These are phyloP conservation scores for Orchesella cincta DNA, from an alignment of 1,140 invertebrate genomes.

Conservation along the genomic window DNA sequence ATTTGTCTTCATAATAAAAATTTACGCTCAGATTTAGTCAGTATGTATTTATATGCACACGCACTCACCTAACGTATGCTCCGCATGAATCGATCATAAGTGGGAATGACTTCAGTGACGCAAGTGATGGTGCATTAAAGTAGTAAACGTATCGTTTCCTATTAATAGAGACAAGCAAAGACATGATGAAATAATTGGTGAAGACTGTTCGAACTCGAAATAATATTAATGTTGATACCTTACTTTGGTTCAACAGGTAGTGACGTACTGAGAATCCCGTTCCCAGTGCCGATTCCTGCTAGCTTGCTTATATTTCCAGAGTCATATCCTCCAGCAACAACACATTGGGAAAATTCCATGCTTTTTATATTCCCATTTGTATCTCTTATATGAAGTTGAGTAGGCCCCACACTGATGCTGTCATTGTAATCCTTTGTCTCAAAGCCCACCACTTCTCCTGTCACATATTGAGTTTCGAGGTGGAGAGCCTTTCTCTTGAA, in stretches of 20 bases:
- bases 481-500: slow-evolving; percentile 77
- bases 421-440: slow-evolving; percentile 54
- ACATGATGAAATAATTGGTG: neutral
- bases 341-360: slow-evolving; percentile 70
- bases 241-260: slow-evolving; percentile 83
- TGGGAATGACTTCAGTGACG: slow-evolving; percentile 63
- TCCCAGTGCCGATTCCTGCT: slow-evolving; percentile 71
- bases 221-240: slow-evolving; percentile 31
- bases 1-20: too few species aligned
- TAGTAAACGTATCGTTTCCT: slow-evolving; percentile 66
- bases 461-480: slow-evolving; percentile 74
- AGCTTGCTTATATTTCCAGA: slow-evolving; percentile 76
- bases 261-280: slow-evolving; percentile 66
- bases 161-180: slow-evolving; percentile 29
- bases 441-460: slow-evolving; percentile 77
- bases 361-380: slow-evolving; percentile 64
- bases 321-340: slow-evolving; percentile 80
- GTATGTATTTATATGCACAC: too few species aligned
- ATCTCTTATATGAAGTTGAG: slow-evolving; percentile 66
- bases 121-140: slow-evolving; percentile 60
- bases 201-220: neutral
- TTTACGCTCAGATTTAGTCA: too few species aligned
- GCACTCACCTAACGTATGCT: too few species aligned
- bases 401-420: slow-evolving; percentile 58
- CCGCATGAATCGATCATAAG: slow-evolving; percentile 63